These are phyloP conservation scores for Axinella damicornis DNA, from an alignment of 37 sponge, comb jelly and placozoan species.

Conservation along the genomic window DNA sequence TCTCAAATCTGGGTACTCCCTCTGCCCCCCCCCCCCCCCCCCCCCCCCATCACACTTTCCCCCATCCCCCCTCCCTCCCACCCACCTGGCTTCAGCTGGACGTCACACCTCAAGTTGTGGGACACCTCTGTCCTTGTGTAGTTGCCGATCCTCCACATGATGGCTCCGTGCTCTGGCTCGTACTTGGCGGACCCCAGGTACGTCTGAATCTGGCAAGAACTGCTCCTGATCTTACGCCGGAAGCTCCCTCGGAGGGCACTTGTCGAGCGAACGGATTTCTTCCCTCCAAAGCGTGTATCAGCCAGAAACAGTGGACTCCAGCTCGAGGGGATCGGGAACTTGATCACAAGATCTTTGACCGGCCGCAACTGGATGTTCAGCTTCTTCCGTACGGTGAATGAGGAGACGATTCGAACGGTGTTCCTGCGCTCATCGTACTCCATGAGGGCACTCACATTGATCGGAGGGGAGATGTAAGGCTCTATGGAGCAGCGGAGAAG, in stretches of 20 bases:
- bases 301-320: slow-evolving; percentile 76
- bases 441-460: slow-evolving; percentile 76
- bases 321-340: slow-evolving; percentile 82
- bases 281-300: slow-evolving; percentile 73
- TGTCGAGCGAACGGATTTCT: slow-evolving; percentile 77
- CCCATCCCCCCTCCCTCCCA: not conserved
- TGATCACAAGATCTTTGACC: slow-evolving; percentile 74
- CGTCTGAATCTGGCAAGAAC: slow-evolving; percentile 44
- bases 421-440: slow-evolving; percentile 71
- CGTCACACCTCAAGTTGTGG: slow-evolving; percentile 77
- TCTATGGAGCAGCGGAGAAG: slow-evolving; percentile 76
- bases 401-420: slow-evolving; percentile 63
- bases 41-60: not conserved
- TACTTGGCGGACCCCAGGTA: slow-evolving; percentile 81
- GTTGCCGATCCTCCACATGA: slow-evolving; percentile 85
- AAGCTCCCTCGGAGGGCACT: slow-evolving; percentile 81
- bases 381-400: slow-evolving; percentile 79
- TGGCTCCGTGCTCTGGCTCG: slow-evolving; percentile 77
- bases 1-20: not conserved
- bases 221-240: slow-evolving; percentile 68
- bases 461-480: slow-evolving; percentile 77
- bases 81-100: slow-evolving; percentile 66
- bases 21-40: not conserved
- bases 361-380: slow-evolving; percentile 75
- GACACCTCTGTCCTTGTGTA: slow-evolving; percentile 54